These are phyloP conservation scores for Sinocyclocheilus grahami DNA, from an alignment of 2,113 vertebrate genomes.

Conservation along the genomic window DNA sequence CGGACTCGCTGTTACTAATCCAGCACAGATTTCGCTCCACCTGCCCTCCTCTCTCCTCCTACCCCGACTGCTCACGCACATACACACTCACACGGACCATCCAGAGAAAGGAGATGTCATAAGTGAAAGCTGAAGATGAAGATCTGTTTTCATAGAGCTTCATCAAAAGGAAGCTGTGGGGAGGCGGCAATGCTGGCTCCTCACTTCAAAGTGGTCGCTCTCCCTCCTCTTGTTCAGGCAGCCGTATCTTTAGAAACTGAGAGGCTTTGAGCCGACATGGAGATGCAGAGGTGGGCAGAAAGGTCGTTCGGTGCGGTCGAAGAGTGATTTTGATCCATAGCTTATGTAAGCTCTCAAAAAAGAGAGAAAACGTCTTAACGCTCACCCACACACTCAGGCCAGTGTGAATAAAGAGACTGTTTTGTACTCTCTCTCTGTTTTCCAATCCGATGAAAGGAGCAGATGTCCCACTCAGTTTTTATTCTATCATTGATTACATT, in stretches of 20 bases:
- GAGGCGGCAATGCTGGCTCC: slow-evolving; percentile 10
- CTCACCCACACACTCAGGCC: slow-evolving; percentile 46
- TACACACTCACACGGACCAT: neutral
- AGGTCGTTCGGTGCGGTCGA: slow-evolving; percentile 51
- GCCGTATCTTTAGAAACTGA: slow-evolving; percentile 41
- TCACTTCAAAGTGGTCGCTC: slow-evolving; percentile 37
- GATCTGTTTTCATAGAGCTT: slow-evolving; percentile 34
- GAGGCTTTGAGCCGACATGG: slow-evolving; percentile 45
- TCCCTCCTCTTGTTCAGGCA: slow-evolving; percentile 27
- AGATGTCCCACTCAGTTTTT: neutral
- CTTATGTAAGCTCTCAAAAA: slow-evolving; percentile 62
- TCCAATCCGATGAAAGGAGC: neutral
- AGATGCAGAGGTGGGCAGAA: slow-evolving; percentile 38
- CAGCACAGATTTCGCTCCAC: slow-evolving; percentile 38
- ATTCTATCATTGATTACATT: neutral
- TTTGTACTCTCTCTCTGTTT: neutral
- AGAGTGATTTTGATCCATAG: slow-evolving; percentile 44
- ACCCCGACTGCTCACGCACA: slow-evolving; percentile 2
- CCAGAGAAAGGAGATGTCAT: slow-evolving; percentile 16
- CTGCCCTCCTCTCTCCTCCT: slow-evolving; percentile 26
- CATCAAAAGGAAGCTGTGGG: slow-evolving; percentile 13
- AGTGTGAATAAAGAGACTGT: neutral
- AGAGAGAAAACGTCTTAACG: neutral
- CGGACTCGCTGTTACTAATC: slow-evolving; percentile 44
- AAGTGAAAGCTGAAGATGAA: slow-evolving; percentile 24